Evolutionary conservation across 2,797 vertebrate genomes (phyloP), one percentile per base, ranked within the genome.

Genomic region (Nannoperca australis): DNA sequence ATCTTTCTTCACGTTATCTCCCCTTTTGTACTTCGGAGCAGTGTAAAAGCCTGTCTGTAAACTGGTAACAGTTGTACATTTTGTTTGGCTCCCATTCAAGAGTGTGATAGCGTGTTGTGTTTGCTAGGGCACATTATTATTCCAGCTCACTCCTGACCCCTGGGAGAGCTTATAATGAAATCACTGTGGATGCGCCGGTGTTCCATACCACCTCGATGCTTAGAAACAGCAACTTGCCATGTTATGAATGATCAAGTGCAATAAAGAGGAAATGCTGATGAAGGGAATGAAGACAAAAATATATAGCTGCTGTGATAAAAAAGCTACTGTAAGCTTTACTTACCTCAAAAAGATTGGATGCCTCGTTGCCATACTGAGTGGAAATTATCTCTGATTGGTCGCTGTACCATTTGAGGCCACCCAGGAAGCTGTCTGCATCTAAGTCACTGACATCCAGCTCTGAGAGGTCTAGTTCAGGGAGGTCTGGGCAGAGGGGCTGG

Each of bases 301-400:
- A 27, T 20, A 56, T 9, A 63, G 27, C 56, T 44, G 51, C 18
- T 15, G 15, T 10, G 12, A 30, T 50, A 2, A n/a, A 47, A 45
- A 47, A 7, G 5, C 5, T 5, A 55, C 8, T 22, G 15, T 56
- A 59, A 65, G 24, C 14, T 76, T 65, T 53, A 54, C 95, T 96
- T 97, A 99, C 98, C 97, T 99, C 98, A 7, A 99, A 99, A 90
- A 99, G 96, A 92, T 98, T 98, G 72, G 97, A 89, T 0, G 97
- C 95, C 89, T 99, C 98, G 86, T 97, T 98, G 95, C 96, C 97
- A 93, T 99, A 99, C 91, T 99, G 98, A 89, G 96, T 96, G 93
- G 98, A 98, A 96, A 99, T 99, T 79, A 98, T 97, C 95, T 99
- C 98, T 64, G 98, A 98, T 96, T 99, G 98, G 97, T 99, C 98